Conservation (phyloP, 2,888 invertebrate genomes). For the Pammene aurita region DNA sequence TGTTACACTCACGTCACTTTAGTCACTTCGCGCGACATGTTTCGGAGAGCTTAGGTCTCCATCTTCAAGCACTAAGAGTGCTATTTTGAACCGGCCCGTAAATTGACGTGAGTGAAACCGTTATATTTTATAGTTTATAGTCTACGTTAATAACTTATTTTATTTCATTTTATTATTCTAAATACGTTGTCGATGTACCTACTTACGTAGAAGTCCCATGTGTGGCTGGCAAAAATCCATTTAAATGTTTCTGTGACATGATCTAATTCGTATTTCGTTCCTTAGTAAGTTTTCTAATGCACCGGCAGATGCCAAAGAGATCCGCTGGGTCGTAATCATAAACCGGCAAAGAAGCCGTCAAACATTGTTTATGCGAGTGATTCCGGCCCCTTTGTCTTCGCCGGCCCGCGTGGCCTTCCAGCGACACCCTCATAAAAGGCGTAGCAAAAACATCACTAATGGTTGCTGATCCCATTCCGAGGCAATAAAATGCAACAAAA, state of each 20-base stretch:
- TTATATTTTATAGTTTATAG: no score
- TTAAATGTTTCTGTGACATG: background rate
- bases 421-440: conserved; percentile 83
- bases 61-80: no score
- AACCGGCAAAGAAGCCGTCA: conserved; percentile 78
- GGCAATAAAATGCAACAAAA: conserved; percentile 82
- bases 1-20: no score
- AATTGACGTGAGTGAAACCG: no score
- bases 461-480: conserved; percentile 79
- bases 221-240: no score
- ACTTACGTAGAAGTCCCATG: no score
- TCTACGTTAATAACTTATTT: no score
- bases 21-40: no score
- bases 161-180: no score
- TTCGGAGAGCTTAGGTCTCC: no score
- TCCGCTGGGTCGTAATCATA: conserved; percentile 61
- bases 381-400: conserved; percentile 79
- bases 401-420: conserved; percentile 70
- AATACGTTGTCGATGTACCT: no score
- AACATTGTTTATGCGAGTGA: conserved; percentile 77
- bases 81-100: no score
- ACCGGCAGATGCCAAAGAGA: conserved; percentile 37
- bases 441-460: conserved; percentile 80
- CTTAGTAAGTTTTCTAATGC: conserved; percentile 13
- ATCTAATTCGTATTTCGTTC: conserved; percentile 5